A percentile compares a stretch with the other conserved stretches of the same genome.
Conservation (phyloP, 92 coral and sea anemone species). For the Isaurus tuberculatus region DNA sequence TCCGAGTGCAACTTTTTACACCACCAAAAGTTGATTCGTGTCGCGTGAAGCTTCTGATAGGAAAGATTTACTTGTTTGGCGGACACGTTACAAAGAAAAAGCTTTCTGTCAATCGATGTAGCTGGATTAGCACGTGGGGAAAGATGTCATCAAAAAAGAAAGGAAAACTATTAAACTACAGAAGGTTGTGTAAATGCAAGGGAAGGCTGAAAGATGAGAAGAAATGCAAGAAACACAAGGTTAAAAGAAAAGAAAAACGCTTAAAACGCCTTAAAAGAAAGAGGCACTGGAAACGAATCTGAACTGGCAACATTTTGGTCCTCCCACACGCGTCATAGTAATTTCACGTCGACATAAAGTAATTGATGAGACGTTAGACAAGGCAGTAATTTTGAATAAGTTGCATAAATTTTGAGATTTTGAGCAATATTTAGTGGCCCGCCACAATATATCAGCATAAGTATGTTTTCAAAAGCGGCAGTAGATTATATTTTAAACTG, state of each 20-base stretch:
- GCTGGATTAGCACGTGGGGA: conserved; percentile 14
- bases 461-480: too few species aligned
- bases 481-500: too few species aligned
- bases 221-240: conserved; percentile 9
- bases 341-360: background rate
- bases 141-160: conserved; percentile 8
- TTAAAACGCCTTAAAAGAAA: background rate
- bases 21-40: conserved; percentile 15
- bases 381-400: too few species aligned
- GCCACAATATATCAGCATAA: too few species aligned
- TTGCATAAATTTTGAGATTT: too few species aligned
- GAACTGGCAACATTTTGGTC: background rate
- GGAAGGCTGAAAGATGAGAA: conserved; percentile 2
- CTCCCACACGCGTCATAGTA: background rate
- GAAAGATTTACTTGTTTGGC: conserved; percentile 15
- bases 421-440: too few species aligned
- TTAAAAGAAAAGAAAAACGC: conserved; percentile 1
- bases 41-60: conserved; percentile 17
- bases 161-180: conserved; percentile 5
- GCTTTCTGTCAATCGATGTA: conserved; percentile 16
- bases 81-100: conserved; percentile 6
- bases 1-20: conserved; percentile 25
- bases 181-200: conserved; percentile 29
- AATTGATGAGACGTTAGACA: too few species aligned
- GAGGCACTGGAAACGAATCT: background rate